Base-by-base conservation (phyloP, 2,797 vertebrate genomes). In the Enoplosus armatus region DNA sequence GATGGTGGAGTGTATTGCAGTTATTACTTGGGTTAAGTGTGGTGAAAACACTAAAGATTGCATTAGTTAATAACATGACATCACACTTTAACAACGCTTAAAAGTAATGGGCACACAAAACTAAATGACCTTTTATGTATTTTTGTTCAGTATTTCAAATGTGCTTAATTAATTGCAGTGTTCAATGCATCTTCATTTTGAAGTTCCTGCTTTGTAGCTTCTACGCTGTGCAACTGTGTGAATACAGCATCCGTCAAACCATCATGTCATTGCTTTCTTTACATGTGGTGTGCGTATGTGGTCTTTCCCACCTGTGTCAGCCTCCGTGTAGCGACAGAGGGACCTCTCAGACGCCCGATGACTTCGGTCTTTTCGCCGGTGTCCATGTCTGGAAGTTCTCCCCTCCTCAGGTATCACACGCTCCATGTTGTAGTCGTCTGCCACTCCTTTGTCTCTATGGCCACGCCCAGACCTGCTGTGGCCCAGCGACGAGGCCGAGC, bases 401-500 rank as follows among this genome's bases (percentile, higher is more conserved):
- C 94, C 95, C 74, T 98, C 97, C 77, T 98, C 98, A 0, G 96
- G 97, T 1, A 95, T 95, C 2, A 96, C 95, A 0, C 93, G 87
- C 78, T 98, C 97, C 91, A 97, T 94, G 7, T 88, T 95, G 82
- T 97, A 99, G 80, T 97, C 96, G 0, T 98, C 97, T 33, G 95
- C 82, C 50, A 95, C 94, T 33, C 94, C 96, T 83, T 94, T 95
- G 53, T 94, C 94, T 70, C 92, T 79, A 76, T 92, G 84, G 35
- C 87, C 88, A 10, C 93, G 92, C 0, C 95, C 93, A 16, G 92
- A 92, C 62, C 96, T 95, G 63, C 95, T 94, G 73, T 97, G 97
- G 70, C 98, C 97, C 87, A 99, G 93, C 64, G 97, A 96, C 0
- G 98, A 99, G 65, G 96, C 97, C 0, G 98, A 99, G 59, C 98